Conservation (phyloP, 2,888 invertebrate species). For the Drosophila greeni region DNA sequence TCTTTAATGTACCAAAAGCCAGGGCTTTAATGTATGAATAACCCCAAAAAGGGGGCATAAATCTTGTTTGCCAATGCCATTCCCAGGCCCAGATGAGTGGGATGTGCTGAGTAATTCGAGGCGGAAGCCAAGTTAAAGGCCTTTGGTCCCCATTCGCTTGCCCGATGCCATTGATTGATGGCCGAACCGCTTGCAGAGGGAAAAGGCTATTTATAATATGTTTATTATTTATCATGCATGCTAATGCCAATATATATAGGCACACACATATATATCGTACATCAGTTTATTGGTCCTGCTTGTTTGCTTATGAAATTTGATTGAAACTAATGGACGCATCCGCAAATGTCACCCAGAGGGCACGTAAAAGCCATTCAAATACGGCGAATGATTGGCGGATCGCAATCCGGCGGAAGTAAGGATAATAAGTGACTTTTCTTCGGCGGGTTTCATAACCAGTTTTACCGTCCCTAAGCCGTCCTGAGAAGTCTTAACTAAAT, state of each 20-base stretch:
- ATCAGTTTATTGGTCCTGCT: slow-evolving; percentile 57
- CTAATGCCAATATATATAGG: slow-evolving; percentile 50
- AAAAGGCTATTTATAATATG: slow-evolving; percentile 70
- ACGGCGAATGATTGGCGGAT: slow-evolving; percentile 5
- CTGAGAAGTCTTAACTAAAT: slow-evolving; percentile 5
- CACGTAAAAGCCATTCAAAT: slow-evolving; percentile 46
- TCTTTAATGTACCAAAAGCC: slow-evolving; percentile 26
- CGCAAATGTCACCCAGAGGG: slow-evolving; percentile 57
- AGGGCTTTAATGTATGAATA: slow-evolving; percentile 28
- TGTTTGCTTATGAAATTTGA: slow-evolving; percentile 67
- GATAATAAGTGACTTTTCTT: slow-evolving; percentile 4
- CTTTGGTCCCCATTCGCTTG: slow-evolving; percentile 25
- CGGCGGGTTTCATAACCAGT: slow-evolving; percentile 13
- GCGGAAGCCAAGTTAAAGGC: slow-evolving; percentile 26
- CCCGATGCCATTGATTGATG: slow-evolving; percentile 64
- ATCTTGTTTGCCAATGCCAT: slow-evolving; percentile 37
- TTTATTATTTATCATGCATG: slow-evolving; percentile 65
- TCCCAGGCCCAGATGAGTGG: slow-evolving; percentile 17
- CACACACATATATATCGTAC: slow-evolving; percentile 3
- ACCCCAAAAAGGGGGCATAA: slow-evolving; percentile 23
- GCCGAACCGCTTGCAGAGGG: slow-evolving; percentile 18
- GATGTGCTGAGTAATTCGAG: slow-evolving; percentile 53
- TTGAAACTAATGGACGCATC: slow-evolving; percentile 65
- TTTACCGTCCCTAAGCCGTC: slow-evolving; percentile 16
- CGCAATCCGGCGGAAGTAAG: not conserved